phyloP scores from a whole-genome alignment of 2,113 vertebrate genomes.

The Channa maculata region DNA sequence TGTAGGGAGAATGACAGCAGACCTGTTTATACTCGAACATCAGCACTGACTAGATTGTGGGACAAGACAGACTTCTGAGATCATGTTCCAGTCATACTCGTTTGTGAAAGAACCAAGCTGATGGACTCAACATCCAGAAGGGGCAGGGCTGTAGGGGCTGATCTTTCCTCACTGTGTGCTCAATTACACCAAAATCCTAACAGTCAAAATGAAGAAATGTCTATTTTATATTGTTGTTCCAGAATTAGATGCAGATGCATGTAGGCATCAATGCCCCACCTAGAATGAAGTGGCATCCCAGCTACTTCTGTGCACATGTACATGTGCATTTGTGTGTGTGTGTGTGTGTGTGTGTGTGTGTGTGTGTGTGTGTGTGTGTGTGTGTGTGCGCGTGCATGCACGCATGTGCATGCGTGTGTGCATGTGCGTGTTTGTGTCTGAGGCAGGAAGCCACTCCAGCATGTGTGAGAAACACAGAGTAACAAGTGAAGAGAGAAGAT shows the following conservation, averaged over 20 bases:
- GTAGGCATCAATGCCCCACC: neutral
- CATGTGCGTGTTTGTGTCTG: neutral
- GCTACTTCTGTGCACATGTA: neutral
- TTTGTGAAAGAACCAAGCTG: too few relatives aligned
- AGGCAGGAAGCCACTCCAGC: slow-evolving; percentile 4
- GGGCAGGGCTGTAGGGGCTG: too few relatives aligned
- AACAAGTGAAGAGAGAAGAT: neutral
- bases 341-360: neutral
- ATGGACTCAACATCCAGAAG: too few relatives aligned
- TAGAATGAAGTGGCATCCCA: neutral
- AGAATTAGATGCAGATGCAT: neutral
- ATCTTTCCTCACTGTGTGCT: too few relatives aligned
- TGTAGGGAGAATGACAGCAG: too few relatives aligned
- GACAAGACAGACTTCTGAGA: too few relatives aligned
- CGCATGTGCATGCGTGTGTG: neutral
- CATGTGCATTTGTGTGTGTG: neutral
- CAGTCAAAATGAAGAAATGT: too few relatives aligned
- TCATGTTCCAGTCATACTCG: too few relatives aligned
- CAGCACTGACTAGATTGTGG: too few relatives aligned
- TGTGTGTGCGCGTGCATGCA: neutral
- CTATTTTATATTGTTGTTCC: neutral
- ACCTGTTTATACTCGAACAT: too few relatives aligned
- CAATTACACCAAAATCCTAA: too few relatives aligned
- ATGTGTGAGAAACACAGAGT: neutral
- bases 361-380: neutral